Percentiles rank a stretch among this genome's conserved stretches.
These are phyloP conservation scores for Telenomus remus DNA, from an alignment of 1,140 invertebrate genomes.

Conservation along the genomic window DNA sequence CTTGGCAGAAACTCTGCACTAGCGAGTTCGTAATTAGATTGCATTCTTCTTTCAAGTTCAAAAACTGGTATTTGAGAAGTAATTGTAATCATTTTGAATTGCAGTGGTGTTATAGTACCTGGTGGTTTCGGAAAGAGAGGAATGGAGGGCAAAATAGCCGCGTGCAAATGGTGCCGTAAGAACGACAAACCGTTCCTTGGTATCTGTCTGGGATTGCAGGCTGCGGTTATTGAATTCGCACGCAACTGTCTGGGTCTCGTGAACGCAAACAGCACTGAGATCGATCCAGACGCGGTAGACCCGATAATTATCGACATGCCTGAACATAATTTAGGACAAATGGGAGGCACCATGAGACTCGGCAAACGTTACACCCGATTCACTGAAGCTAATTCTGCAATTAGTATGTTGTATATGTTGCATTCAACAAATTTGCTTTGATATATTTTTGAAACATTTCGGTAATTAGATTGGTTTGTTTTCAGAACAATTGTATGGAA, in stretches of 20 bases:
- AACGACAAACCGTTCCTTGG: slow-evolving; percentile 94
- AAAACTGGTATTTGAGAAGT: not conserved
- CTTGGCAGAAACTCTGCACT: slow-evolving; percentile 93
- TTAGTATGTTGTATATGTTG: slow-evolving; percentile 84
- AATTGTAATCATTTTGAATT: slow-evolving; percentile 56
- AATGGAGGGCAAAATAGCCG: slow-evolving; percentile 96
- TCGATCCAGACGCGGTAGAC: slow-evolving; percentile 82
- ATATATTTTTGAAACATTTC: too few species aligned
- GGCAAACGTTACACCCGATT: slow-evolving; percentile 94
- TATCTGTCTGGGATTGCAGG: slow-evolving; percentile 97
- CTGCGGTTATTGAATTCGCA: slow-evolving; percentile 97
- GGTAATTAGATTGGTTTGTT: slow-evolving; percentile 44
- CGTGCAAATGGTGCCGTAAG: slow-evolving; percentile 93
- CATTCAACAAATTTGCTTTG: too few species aligned
- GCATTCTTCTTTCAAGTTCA: slow-evolving; percentile 8
- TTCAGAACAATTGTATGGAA: slow-evolving; percentile 88
- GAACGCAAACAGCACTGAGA: slow-evolving; percentile 92
- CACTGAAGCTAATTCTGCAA: slow-evolving; percentile 75
- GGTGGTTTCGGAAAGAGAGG: slow-evolving; percentile 98
- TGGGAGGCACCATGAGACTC: slow-evolving; percentile 98
- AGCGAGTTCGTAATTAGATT: slow-evolving; percentile 81
- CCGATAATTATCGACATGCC: slow-evolving; percentile 99
- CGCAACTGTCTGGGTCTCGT: slow-evolving; percentile 87
- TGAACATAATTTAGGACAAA: slow-evolving; percentile 93
- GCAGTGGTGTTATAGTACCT: slow-evolving; percentile 94